Percentiles rank a stretch among this genome's conserved stretches.
phyloP scores from a whole-genome alignment of 2,888 invertebrate species.

The Laothoe populi region DNA sequence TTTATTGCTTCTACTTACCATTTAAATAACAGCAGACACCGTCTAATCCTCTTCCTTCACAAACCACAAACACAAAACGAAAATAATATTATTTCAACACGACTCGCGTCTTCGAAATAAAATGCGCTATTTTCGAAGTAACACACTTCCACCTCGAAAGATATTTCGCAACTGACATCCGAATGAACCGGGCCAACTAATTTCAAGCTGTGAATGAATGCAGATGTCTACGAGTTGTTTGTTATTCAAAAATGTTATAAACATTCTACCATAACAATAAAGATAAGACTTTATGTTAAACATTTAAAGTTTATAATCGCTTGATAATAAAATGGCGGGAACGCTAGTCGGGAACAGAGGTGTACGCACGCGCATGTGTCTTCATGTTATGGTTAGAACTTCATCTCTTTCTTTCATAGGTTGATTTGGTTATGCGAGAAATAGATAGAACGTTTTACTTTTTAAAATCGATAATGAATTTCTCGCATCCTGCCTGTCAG shows the following conservation, averaged over 20 bases:
- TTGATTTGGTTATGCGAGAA: slow-evolving; percentile 30
- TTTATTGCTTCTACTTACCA: background rate
- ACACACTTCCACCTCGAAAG: background rate
- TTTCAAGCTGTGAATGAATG: slow-evolving; percentile 47
- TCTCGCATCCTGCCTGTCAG: slow-evolving; percentile 78
- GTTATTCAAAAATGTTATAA: slow-evolving; percentile 28
- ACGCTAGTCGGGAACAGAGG: background rate
- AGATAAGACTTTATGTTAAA: background rate
- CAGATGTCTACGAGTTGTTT: slow-evolving; percentile 44
- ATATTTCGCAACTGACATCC: slow-evolving; percentile 18
- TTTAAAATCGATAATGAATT: slow-evolving; percentile 76
- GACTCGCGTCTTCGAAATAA: background rate
- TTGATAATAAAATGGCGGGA: background rate
- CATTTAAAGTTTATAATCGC: background rate
- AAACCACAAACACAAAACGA: slow-evolving; percentile 28
- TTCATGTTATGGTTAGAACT: slow-evolving; percentile 53
- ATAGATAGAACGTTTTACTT: slow-evolving; percentile 54
- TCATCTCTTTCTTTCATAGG: slow-evolving; percentile 44
- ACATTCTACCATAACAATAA: background rate
- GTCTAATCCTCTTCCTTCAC: slow-evolving; percentile 17
- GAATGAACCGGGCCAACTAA: slow-evolving; percentile 25
- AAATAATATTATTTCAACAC: slow-evolving; percentile 33
- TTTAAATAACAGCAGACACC: background rate
- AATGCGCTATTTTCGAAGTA: slow-evolving; percentile 8
- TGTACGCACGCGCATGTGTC: slow-evolving; percentile 54